Evolutionary conservation across 2,113 vertebrate genomes (phyloP).

Genomic region (Malurus elegans): DNA sequence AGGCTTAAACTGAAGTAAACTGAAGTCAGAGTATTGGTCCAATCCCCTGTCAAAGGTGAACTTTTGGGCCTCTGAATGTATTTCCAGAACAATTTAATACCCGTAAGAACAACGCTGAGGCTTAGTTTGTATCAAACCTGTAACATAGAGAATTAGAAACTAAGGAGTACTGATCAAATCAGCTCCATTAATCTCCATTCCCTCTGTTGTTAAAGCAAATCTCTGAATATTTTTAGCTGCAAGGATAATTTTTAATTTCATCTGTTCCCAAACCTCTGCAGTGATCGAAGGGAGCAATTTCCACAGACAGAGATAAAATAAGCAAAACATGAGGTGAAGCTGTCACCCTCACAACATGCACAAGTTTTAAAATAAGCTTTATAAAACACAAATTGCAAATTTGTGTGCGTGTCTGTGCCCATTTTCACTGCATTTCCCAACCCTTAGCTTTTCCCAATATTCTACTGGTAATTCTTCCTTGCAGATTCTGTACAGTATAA

Average conservation of each 20-base stretch:
- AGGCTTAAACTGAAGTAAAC: constrained; percentile 16
- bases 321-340: constrained; percentile 54
- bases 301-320: constrained; percentile 57
- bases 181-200: background rate
- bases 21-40: constrained; percentile 3
- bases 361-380: constrained; percentile 61
- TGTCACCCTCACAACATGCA: constrained; percentile 53
- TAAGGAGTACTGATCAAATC: background rate
- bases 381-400: constrained; percentile 47
- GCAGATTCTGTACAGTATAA: constrained; percentile 69
- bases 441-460: constrained; percentile 33
- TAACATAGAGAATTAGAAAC: background rate
- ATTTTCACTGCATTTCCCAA: constrained; percentile 32
- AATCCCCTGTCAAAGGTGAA: constrained; percentile 6
- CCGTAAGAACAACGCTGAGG: constrained; percentile 43
- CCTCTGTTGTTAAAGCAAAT: constrained; percentile 28
- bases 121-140: background rate
- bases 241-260: constrained; percentile 60
- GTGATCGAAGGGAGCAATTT: constrained; percentile 62
- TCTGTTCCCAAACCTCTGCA: constrained; percentile 52
- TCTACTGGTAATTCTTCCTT: constrained; percentile 45
- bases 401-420: constrained; percentile 9
- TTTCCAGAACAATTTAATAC: constrained; percentile 45
- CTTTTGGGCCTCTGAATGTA: background rate
- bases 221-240: constrained; percentile 44